Conservation (phyloP, 2,113 vertebrate species). For the Poeciliopsis prolifica region DNA sequence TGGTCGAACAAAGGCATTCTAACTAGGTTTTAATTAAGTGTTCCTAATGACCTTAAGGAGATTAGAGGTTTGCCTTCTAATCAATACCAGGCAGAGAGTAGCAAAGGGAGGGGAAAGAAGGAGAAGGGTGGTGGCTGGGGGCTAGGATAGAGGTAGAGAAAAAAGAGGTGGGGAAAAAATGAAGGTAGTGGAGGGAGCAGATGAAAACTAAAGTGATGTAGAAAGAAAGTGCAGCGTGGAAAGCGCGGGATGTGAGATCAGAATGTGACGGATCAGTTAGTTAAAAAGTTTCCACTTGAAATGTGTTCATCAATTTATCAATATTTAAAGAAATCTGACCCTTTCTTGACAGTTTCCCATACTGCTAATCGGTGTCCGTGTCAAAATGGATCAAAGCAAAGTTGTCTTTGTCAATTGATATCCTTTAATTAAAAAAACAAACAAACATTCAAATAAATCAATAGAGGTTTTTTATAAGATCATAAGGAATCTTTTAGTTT, state of each 20-base stretch:
- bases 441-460: background rate
- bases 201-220: constrained; percentile 4
- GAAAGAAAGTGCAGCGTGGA: background rate
- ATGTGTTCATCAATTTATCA: too few species aligned
- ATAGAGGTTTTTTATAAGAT: background rate
- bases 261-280: background rate
- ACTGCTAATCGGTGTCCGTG: background rate
- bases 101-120: constrained; percentile 68
- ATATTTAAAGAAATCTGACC: background rate
- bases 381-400: background rate
- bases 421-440: background rate
- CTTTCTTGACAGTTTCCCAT: background rate
- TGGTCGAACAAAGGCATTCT: constrained; percentile 83
- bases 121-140: constrained; percentile 67
- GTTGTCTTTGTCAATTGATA: background rate
- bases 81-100: constrained; percentile 91
- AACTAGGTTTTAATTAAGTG: constrained; percentile 99
- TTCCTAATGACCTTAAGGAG: constrained; percentile 97
- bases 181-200: constrained; percentile 3
- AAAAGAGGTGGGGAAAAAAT: constrained; percentile 26
- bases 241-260: background rate
- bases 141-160: constrained; percentile 60
- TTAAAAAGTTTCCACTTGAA: background rate
- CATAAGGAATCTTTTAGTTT: background rate
- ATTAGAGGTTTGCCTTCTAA: constrained; percentile 97